Evolutionary conservation across 2,888 invertebrate genomes (phyloP).

Genomic region (Rhagium mordax): DNA sequence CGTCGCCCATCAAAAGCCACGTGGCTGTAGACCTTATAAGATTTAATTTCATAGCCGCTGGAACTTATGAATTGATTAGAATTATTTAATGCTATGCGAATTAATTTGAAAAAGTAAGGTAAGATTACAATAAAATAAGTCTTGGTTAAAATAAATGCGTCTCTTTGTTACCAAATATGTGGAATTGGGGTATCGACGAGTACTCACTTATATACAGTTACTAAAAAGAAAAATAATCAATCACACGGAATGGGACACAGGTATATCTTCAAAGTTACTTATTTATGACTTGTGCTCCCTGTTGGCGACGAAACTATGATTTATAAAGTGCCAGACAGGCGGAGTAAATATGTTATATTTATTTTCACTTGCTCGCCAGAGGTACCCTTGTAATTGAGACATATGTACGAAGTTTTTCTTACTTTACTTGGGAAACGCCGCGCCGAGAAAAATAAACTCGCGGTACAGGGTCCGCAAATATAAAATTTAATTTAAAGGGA

Average conservation of each 20-base stretch:
- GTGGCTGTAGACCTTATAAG: too few species aligned
- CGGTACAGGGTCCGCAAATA: too few species aligned
- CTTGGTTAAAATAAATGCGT: too few species aligned
- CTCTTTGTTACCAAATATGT: background rate
- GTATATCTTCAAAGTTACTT: slow-evolving; percentile 1
- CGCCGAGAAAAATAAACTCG: too few species aligned
- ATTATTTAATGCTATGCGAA: too few species aligned
- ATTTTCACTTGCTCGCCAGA: background rate
- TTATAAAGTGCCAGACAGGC: background rate
- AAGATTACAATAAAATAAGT: too few species aligned
- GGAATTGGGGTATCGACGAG: background rate
- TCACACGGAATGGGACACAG: background rate
- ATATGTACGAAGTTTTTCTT: background rate
- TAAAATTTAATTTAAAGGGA: too few species aligned
- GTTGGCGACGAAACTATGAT: background rate
- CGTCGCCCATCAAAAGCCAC: too few species aligned
- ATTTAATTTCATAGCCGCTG: too few species aligned
- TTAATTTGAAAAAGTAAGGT: too few species aligned
- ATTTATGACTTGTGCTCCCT: background rate
- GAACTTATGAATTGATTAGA: too few species aligned
- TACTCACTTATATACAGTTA: background rate
- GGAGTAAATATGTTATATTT: slow-evolving; percentile 3
- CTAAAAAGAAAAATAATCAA: background rate
- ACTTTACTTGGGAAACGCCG: too few species aligned
- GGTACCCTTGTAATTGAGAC: background rate